Evolutionary conservation across 2,888 invertebrate genomes (phyloP), one percentile per base, ranked within the genome.

Genomic region (Tetramorium bicarinatum): DNA sequence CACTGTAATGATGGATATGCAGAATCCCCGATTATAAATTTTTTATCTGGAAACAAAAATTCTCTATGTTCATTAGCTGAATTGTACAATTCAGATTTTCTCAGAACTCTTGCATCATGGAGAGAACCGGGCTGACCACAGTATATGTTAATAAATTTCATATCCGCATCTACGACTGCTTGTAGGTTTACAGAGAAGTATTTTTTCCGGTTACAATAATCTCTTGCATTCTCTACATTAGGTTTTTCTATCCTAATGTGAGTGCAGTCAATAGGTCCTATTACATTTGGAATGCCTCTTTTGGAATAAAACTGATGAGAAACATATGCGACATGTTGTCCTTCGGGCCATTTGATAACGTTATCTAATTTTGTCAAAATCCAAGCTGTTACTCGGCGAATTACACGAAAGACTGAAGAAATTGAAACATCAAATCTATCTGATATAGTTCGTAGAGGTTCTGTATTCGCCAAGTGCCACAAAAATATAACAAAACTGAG

Each of bases 1-100:
- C 62, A 62, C n/a, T 62, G 62, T 38, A 62, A 62, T 8, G 34
- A 62, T 62, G 38, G 62, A 38, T 62, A 62, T n/a, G 62, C 38
- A 62, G 38, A 34, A 8, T 62, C 62, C 1, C n/a, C 61, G 34
- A 62, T 34, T 62, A 62, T 62, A 62, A 62, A 62, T 38, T 34
- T 62, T 18, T 4, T 2, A n/a, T 62, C 9, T 34, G 61, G 9
- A 62, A 62, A 62, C 0, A 62, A 9, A n/a, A 18, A 1, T 62
- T 62, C 34, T 62, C 18, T 38, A 62, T 62, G 34, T 62, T 62
- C 61, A 38, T 62, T 62, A 62, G 34, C 61, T 62, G 34, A 34
- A 38, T 62, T 38, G n/a, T 62, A 62, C 2, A 62, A 62, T 38
- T 3, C 38, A 34, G 61, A 62, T 62, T 62, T 62, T 18, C 38